Conservation (phyloP, 2,888 invertebrate species). For the Pegoplata infirma region DNA sequence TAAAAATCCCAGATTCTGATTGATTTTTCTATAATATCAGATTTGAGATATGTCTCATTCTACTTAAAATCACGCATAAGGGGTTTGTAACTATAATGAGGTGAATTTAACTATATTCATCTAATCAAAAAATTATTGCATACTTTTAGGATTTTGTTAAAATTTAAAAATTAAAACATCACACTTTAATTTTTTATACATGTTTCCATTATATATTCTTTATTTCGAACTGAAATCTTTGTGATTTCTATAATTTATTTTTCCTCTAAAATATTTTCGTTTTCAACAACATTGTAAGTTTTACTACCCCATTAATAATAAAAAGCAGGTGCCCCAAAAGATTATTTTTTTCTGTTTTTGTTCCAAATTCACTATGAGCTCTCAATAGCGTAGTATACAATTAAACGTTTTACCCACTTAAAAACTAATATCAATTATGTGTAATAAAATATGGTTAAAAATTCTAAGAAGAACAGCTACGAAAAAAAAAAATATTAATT, state of each 20-base stretch:
- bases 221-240: neutral
- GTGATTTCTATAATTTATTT: neutral
- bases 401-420: constrained; percentile 62
- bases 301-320: constrained; percentile 41
- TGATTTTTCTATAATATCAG: too few relatives aligned
- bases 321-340: constrained; percentile 56
- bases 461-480: constrained; percentile 46
- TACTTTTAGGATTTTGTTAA: too few relatives aligned
- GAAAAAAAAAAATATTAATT: constrained; percentile 53
- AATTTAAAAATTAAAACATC: too few relatives aligned
- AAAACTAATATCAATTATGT: constrained; percentile 62
- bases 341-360: too few relatives aligned
- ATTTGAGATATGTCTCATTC: too few relatives aligned
- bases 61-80: too few relatives aligned
- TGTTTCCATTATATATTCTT: too few relatives aligned
- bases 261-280: neutral
- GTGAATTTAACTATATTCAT: too few relatives aligned
- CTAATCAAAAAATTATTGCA: too few relatives aligned
- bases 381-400: constrained; percentile 14
- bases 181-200: too few relatives aligned
- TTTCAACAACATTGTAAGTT: constrained; percentile 41
- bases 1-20: too few relatives aligned
- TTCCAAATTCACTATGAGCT: constrained; percentile 38
- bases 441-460: constrained; percentile 61
- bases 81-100: too few relatives aligned